Evolutionary conservation across 2,113 vertebrate species (phyloP), one percentile per base, ranked within the genome.

Genomic region (Gymnocephalus cernua): DNA sequence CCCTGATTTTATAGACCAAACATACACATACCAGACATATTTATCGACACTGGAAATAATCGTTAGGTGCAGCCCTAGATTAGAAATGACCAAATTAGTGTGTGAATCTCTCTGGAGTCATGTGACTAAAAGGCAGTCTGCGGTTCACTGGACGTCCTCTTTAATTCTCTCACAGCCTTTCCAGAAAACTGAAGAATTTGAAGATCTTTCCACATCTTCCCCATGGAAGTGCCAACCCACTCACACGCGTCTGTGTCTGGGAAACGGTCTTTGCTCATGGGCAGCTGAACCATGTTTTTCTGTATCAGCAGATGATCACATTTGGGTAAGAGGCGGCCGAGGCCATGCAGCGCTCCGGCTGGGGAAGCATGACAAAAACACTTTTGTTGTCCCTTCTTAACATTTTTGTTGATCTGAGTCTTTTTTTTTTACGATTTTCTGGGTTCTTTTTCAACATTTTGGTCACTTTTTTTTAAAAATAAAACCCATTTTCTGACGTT

Each of bases 241-340:
- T 76, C 79, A 27, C 84, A 82, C 56, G 8, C 48, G 77, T 77
- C 67, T 53, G 77, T 77, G 77, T 77, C 67, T 23, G 51, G 56
- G 64, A 64, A 73, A 83, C 56, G 35, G 44, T 77, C 59, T 79
- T 35, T 45, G 25, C 82, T 50, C 74, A 27, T 16, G 61, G 72
- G 70, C 54, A 77, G 35, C 59, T 38, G 68, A 11, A 64, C 70
- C 79, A 77, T 82, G 62, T 65, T 65, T 78, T 48, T 16, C 38
- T 71, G 19, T 66, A 64, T 85, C 79, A 80, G 77, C 77, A 58
- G 35, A 29, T 47, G 48, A 78, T 35, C 44, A 16, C 56, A 23
- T 62, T 66, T 25, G 21, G 67, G 21, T 25, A 12, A 47, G 59
- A 61, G 56, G 18, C 16, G n/a, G 25, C 65, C 72, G 23, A 57